A percentile compares a stretch with the other conserved stretches of the same genome.
Conservation (phyloP, 2,888 invertebrate species). For the Hydrotaea cyrtoneurina region DNA sequence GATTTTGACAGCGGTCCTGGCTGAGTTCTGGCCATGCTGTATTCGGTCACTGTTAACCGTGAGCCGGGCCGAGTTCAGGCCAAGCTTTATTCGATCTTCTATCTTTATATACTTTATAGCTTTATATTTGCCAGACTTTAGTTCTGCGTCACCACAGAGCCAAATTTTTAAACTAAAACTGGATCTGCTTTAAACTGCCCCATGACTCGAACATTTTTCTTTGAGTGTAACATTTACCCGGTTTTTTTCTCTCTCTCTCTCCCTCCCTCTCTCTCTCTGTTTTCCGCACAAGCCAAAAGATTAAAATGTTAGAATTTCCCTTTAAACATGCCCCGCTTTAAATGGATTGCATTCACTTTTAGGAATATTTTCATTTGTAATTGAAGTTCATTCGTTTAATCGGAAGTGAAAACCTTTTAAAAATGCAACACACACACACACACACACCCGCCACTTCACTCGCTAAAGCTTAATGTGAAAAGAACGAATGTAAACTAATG, state of each 20-base stretch:
- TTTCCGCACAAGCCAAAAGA: background rate
- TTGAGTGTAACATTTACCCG: background rate
- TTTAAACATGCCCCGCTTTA: background rate
- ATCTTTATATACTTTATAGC: no score
- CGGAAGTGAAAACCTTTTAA: background rate
- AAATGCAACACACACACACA: background rate
- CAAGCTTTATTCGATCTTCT: no score
- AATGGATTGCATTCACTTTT: background rate
- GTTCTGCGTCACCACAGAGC: no score
- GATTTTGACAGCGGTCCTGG: no score
- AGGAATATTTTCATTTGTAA: background rate
- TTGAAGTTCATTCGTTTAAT: conserved; percentile 1
- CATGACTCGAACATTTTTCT: background rate
- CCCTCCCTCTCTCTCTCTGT: no score
- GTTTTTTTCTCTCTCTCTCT: no score
- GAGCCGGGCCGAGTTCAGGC: no score
- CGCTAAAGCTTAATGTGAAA: background rate
- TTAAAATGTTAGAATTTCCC: background rate
- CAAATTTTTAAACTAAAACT: no score
- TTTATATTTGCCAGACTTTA: no score
- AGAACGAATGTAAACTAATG: background rate
- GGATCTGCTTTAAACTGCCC: no score
- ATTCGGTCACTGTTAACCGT: no score
- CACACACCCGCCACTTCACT: background rate
- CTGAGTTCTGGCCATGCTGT: no score